Evolutionary conservation across 2,797 vertebrate genomes (phyloP).

Genomic region (Ptychobarbus kaznakovi): DNA sequence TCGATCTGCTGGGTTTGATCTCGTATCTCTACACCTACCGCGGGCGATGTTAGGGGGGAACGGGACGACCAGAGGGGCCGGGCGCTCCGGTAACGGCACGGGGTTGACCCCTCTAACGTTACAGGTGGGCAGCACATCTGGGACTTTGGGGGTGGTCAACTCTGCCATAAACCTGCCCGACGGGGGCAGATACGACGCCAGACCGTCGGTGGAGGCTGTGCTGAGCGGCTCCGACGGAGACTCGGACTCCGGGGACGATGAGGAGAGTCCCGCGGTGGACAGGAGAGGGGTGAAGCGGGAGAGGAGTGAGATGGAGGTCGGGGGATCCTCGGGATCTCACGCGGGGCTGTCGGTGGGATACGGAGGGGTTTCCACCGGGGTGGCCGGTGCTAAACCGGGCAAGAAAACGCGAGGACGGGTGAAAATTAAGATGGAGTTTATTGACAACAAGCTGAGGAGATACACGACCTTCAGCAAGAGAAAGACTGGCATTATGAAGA

Average conservation of each 20-base stretch:
- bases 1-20: slow-evolving; percentile 49
- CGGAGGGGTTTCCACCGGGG: slow-evolving; percentile 71
- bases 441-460: slow-evolving; percentile 95
- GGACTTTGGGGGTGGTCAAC: slow-evolving; percentile 66
- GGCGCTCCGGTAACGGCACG: slow-evolving; percentile 63
- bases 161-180: slow-evolving; percentile 59
- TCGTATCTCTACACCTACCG: neutral
- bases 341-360: slow-evolving; percentile 70
- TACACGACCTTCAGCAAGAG: slow-evolving; percentile 99
- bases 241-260: slow-evolving; percentile 88
- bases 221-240: slow-evolving; percentile 87
- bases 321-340: slow-evolving; percentile 63
- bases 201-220: slow-evolving; percentile 66
- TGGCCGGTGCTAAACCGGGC: slow-evolving; percentile 87
- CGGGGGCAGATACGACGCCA: slow-evolving; percentile 61
- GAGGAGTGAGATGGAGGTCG: slow-evolving; percentile 80
- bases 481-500: slow-evolving; percentile 98
- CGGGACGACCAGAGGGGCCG: slow-evolving; percentile 63
- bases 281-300: slow-evolving; percentile 85
- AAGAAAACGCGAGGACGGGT: slow-evolving; percentile 94
- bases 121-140: slow-evolving; percentile 59
- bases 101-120: slow-evolving; percentile 52
- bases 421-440: slow-evolving; percentile 99
- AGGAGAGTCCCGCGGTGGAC: slow-evolving; percentile 78
- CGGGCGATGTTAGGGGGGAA: slow-evolving; percentile 61